phyloP scores from a whole-genome alignment of 2,113 vertebrate species.

The Microtus ochrogaster region DNA sequence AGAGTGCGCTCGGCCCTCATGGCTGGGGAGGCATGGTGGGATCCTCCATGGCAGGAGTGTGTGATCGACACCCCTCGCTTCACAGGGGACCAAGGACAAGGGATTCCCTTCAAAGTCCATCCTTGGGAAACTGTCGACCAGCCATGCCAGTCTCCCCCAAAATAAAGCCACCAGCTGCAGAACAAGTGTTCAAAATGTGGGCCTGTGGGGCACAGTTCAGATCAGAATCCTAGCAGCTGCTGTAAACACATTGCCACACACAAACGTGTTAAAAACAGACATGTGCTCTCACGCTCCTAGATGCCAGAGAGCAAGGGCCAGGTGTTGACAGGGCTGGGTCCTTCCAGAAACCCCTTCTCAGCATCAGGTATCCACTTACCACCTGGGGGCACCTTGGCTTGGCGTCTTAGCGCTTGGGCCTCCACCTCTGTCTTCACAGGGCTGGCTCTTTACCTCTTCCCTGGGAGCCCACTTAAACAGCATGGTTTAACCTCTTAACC shows the following conservation, averaged over 20 bases:
- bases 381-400: accelerated
- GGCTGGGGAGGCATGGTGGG: neutral
- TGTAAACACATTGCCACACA: neutral
- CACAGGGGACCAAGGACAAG: neutral
- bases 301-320: neutral
- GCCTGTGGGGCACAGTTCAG: too few species aligned
- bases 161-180: neutral
- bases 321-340: neutral
- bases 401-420: accelerated
- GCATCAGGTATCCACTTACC: neutral
- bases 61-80: too few species aligned
- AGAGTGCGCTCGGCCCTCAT: too few species aligned
- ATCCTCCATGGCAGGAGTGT: neutral
- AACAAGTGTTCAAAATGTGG: neutral
- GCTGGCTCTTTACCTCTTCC: too few species aligned
- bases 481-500: too few species aligned
- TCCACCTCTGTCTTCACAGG: accelerated
- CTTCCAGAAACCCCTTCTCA: neutral
- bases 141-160: neutral
- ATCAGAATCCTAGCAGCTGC: neutral
- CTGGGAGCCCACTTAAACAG: neutral
- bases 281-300: neutral
- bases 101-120: neutral
- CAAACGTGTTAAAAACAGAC: neutral
- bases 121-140: neutral